These are phyloP conservation scores for Falco rusticolus DNA, from an alignment of 2,797 vertebrate species.

Conservation along the genomic window DNA sequence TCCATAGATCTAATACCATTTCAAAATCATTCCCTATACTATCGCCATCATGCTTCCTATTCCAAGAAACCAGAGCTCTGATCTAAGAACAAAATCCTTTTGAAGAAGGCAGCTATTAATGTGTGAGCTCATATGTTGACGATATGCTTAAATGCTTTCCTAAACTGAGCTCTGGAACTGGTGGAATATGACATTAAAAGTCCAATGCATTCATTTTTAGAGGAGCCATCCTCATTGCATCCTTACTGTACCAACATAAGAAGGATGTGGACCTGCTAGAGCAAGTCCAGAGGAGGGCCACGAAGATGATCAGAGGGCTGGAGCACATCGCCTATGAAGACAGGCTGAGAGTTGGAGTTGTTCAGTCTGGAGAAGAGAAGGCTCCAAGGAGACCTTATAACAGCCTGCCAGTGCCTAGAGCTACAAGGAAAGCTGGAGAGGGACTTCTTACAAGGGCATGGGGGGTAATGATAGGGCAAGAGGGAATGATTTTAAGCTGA, in stretches of 20 bases:
- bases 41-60: neutral
- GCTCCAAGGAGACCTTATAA: neutral
- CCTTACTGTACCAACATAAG: too few relatives aligned
- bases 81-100: neutral
- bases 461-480: too few relatives aligned
- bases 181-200: neutral
- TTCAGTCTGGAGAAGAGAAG: neutral
- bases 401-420: neutral
- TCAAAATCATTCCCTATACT: neutral
- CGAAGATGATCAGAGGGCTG: too few relatives aligned
- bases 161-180: neutral
- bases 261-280: too few relatives aligned
- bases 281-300: too few relatives aligned
- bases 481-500: too few relatives aligned
- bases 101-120: neutral
- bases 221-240: neutral
- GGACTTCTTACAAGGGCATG: neutral
- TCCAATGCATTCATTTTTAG: neutral
- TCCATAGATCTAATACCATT: neutral
- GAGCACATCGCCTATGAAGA: too few relatives aligned
- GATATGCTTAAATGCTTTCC: neutral
- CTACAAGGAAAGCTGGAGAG: neutral
- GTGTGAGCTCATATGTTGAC: neutral
- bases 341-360: neutral
- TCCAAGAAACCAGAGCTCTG: neutral